These are phyloP conservation scores for Centropus unirufus DNA, from an alignment of 2,113 vertebrate species.

Conservation along the genomic window DNA sequence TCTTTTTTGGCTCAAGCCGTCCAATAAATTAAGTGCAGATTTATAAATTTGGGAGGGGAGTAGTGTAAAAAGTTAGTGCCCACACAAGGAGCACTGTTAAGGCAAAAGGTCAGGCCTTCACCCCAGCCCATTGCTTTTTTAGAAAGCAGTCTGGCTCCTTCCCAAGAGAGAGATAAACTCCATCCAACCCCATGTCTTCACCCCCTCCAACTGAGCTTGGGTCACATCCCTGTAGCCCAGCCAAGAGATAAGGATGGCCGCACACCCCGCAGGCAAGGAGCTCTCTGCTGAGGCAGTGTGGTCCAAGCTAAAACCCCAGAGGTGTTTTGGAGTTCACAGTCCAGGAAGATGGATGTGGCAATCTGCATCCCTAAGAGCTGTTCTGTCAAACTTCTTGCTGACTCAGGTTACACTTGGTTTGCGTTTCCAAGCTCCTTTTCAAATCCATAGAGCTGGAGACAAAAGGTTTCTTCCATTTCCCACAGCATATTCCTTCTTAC, in stretches of 20 bases:
- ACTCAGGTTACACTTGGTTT: constrained; percentile 63
- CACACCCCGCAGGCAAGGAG: not conserved
- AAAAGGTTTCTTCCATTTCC: not conserved
- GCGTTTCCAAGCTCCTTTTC: constrained; percentile 52
- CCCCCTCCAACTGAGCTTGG: not conserved
- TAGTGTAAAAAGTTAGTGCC: not conserved
- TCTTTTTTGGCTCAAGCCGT: not conserved
- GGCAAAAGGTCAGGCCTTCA: not conserved
- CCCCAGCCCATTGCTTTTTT: not conserved
- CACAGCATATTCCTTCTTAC: not conserved
- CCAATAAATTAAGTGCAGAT: constrained; percentile 1
- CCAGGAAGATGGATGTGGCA: constrained; percentile 50
- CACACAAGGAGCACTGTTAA: constrained; percentile 35
- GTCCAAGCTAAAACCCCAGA: not conserved
- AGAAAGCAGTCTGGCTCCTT: not conserved
- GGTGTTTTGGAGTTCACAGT: constrained; percentile 38
- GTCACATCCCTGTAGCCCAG: not conserved
- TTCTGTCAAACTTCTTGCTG: constrained; percentile 46
- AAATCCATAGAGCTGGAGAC: not conserved
- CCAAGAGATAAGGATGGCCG: not conserved
- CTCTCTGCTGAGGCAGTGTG: not conserved
- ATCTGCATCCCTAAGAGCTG: not conserved
- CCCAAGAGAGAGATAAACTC: constrained; percentile 38
- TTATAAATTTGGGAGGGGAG: not conserved
- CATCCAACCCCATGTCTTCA: constrained; percentile 1